Conservation (phyloP, 2,797 vertebrate species). For the Chaenodraco wilsoni region DNA sequence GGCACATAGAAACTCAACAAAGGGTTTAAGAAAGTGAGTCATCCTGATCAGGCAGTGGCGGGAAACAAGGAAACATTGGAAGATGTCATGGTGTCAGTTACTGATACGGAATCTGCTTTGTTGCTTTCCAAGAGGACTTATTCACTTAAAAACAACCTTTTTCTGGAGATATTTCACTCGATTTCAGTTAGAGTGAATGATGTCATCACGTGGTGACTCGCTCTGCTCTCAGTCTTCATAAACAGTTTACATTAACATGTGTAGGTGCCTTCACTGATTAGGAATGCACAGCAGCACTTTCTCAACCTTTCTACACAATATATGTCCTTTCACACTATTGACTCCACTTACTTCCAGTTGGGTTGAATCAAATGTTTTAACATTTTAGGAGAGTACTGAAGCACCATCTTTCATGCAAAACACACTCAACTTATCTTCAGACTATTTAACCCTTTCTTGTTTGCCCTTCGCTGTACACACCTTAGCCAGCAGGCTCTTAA, state of each 20-base stretch:
- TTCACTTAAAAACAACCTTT: too few species aligned
- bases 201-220: background rate
- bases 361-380: background rate
- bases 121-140: too few species aligned
- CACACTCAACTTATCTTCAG: background rate
- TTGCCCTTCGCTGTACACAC: constrained; percentile 64
- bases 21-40: background rate
- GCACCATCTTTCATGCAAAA: background rate
- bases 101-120: background rate
- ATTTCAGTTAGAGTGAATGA: background rate
- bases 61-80: background rate
- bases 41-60: too few species aligned
- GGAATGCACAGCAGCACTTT: background rate
- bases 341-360: background rate
- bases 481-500: constrained; percentile 90
- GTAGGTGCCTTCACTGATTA: background rate
- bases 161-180: background rate
- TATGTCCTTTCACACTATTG: background rate
- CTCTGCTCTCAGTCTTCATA: background rate
- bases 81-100: background rate
- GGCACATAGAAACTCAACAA: background rate
- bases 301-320: background rate
- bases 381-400: background rate
- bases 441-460: background rate
- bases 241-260: background rate